These are phyloP conservation scores for Eptesicus fuscus DNA, from an alignment of 2,113 vertebrate genomes.

Conservation along the genomic window DNA sequence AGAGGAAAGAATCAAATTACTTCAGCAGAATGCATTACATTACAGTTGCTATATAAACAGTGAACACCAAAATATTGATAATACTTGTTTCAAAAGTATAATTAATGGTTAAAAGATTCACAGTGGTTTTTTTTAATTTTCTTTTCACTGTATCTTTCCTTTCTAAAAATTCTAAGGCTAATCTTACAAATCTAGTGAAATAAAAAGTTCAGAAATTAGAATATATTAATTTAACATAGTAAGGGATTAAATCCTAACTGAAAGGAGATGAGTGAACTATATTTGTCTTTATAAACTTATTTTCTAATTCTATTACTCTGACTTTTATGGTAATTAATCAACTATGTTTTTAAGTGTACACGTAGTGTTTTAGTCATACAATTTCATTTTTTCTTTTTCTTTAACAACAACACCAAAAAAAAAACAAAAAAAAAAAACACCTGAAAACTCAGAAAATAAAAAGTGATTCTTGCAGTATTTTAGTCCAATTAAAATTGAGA, in stretches of 20 bases:
- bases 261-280: conserved; percentile 30
- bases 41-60: neutral
- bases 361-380: neutral
- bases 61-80: neutral
- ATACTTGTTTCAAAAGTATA: neutral
- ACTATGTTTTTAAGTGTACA: neutral
- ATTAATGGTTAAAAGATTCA: neutral
- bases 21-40: neutral
- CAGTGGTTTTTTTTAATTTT: neutral
- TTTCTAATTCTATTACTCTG: conserved; percentile 26
- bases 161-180: conserved; percentile 9
- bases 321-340: conserved; percentile 47
- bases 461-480: neutral
- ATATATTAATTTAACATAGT: neutral
- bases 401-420: neutral
- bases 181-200: neutral
- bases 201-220: neutral
- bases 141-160: neutral
- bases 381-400: conserved; percentile 2
- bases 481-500: neutral
- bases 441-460: neutral
- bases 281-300: conserved; percentile 36
- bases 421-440: neutral
- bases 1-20: neutral
- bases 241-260: neutral